Evolutionary conservation across 2,888 invertebrate species (phyloP).

Genomic region (Gortyna flavago): DNA sequence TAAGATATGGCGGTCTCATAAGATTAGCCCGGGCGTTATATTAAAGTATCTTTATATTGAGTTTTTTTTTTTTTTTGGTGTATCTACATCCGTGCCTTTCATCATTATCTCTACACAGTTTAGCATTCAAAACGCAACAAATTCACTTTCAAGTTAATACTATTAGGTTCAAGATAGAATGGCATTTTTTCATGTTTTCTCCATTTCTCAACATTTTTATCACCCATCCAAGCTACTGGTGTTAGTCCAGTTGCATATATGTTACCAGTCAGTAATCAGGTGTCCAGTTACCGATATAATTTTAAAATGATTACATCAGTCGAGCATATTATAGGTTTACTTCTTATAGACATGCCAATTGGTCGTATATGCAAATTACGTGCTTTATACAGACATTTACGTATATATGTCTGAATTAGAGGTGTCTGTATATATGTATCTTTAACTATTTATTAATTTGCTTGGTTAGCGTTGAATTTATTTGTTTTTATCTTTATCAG

Average conservation of each 20-base stretch:
- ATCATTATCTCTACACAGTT: background rate
- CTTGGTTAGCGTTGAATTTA: background rate
- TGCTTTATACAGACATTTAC: conserved; percentile 17
- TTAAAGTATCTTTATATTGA: background rate
- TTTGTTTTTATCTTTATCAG: background rate
- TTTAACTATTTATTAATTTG: background rate
- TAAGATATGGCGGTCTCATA: background rate
- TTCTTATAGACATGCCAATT: conserved; percentile 46
- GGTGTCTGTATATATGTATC: background rate
- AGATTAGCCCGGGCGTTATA: background rate
- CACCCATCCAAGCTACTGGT: conserved; percentile 15
- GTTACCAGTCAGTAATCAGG: conserved; percentile 41
- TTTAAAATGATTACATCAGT: conserved; percentile 55
- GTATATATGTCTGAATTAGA: conserved; percentile 33
- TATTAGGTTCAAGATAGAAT: background rate
- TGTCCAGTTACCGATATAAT: conserved; percentile 58
- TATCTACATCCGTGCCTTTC: background rate
- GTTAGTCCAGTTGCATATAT: conserved; percentile 23
- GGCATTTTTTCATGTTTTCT: too few relatives aligned
- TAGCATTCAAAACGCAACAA: background rate
- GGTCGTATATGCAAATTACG: conserved; percentile 48
- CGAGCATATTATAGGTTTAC: conserved; percentile 24
- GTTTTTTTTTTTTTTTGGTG: background rate
- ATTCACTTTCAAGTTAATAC: too few relatives aligned
- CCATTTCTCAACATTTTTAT: conserved; percentile 5